Percentiles rank a stretch among this genome's conserved stretches.
Conservation (phyloP, 2,797 vertebrate genomes). For the Labeo calbasu region DNA sequence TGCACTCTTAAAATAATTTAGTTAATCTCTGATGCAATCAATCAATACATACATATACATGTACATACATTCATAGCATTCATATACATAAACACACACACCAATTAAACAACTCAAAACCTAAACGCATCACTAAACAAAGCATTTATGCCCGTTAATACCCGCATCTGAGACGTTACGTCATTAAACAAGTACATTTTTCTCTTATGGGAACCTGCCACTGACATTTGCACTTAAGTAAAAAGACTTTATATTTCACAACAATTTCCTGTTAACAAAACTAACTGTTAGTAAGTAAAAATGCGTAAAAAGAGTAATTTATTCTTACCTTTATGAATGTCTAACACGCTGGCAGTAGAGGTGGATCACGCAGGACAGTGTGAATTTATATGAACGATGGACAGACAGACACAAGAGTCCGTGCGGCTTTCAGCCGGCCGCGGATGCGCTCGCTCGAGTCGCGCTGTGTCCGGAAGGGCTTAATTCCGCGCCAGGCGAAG, state of each 20-base stretch:
- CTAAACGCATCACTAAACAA: background rate
- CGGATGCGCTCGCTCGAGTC: constrained; percentile 47
- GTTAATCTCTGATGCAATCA: too few relatives aligned
- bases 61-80: background rate
- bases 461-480: constrained; percentile 64
- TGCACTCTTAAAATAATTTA: background rate
- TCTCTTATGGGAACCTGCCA: background rate
- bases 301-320: background rate
- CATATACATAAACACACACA: background rate
- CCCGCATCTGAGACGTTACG: background rate
- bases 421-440: constrained; percentile 25
- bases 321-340: constrained; percentile 21
- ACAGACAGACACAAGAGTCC: constrained; percentile 3
- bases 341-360: background rate
- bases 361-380: background rate
- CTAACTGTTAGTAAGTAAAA: background rate
- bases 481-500: constrained; percentile 55
- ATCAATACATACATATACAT: too few relatives aligned
- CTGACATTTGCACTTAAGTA: background rate
- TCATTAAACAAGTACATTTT: background rate
- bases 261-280: background rate
- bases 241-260: background rate
- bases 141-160: background rate
- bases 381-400: background rate
- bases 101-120: background rate